Base-by-base conservation (phyloP, 2,888 invertebrate genomes). In the Pandemis heparana region DNA sequence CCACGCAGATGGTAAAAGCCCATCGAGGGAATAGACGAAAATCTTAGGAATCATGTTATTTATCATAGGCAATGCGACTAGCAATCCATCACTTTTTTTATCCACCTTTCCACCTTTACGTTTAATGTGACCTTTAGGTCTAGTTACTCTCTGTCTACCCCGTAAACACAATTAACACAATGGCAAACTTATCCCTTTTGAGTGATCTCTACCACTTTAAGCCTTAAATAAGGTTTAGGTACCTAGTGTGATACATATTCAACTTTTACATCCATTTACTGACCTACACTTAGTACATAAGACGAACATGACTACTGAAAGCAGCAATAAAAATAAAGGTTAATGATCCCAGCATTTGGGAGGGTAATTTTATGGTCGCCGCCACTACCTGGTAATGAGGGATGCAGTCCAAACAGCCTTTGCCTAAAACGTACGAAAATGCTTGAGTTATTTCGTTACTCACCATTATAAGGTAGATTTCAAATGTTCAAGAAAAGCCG, bases 291-390 rank as follows among this genome's bases (percentile, higher is more conserved):
- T 56, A 18, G 53, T 53, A 56, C 23, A 23, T 46, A 67, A 51
- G 72, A 62, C 46, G 56, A 69, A 43, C 62, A 63, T 60, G 60
- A 71, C 67, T 65, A 68, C 83, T 82, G 78, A 83, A 80, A 86
- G 84, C 80, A 6, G 48, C 78, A 77, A 77, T 79, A 81, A 84
- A 89, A 84, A 84, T 88, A 87, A 89, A 89, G 86, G 87, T 87
- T 89, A 90, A 90, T 87, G 87, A 87, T 82, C 86, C 79, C 77
- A 84, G 81, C 86, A 89, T 90, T 89, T 87, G 85, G 83, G 81
- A 87, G 84, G 85, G 88, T 84, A 85, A 88, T 89, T 88, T 89
- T 89, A 90, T 85, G 81, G 77, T 76, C 73, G 60, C 77, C 71
- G 76, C 80, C 81, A 84, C 81, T 83, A 77, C 75, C 74, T 77